A percentile compares a stretch with the other conserved stretches of the same genome.
These are phyloP conservation scores for Lophochroa leadbeateri DNA, from an alignment of 2,113 vertebrate species.

Conservation along the genomic window DNA sequence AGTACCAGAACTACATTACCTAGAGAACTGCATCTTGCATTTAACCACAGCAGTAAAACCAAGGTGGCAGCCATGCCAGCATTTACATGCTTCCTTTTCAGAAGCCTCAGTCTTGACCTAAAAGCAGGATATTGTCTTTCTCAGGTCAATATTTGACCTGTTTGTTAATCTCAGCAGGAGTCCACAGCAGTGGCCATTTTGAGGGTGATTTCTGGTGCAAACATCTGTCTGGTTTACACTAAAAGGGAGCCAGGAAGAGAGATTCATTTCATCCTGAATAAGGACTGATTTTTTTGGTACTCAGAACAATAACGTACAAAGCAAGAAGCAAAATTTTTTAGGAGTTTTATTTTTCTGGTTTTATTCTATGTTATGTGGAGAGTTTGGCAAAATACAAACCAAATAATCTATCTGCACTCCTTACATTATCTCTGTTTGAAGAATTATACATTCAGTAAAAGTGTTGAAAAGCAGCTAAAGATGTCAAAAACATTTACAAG, in stretches of 20 bases:
- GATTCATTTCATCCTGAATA: not conserved
- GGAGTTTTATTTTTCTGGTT: not conserved
- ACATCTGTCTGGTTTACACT: not conserved
- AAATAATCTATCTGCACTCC: not conserved
- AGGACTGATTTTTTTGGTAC: not conserved
- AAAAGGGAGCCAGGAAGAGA: not conserved
- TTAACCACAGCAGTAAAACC: not conserved
- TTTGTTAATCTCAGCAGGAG: not conserved
- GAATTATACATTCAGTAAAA: conserved; percentile 32
- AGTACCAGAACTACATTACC: not conserved
- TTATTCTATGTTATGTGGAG: not conserved
- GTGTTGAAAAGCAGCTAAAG: conserved; percentile 35
- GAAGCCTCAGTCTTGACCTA: not conserved
- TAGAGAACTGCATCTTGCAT: not conserved
- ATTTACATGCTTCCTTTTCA: not conserved
- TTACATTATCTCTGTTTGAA: not conserved
- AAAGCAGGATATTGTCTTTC: not conserved
- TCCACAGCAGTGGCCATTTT: not conserved
- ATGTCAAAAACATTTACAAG: conserved; percentile 41
- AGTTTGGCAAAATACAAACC: not conserved
- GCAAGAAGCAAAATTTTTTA: not conserved
- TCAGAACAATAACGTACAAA: not conserved
- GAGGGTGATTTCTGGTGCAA: not conserved
- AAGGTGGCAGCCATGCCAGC: not conserved
- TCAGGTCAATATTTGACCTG: not conserved